phyloP scores from a whole-genome alignment of 2,797 vertebrate genomes.

The Rousettus madagascariensis region DNA sequence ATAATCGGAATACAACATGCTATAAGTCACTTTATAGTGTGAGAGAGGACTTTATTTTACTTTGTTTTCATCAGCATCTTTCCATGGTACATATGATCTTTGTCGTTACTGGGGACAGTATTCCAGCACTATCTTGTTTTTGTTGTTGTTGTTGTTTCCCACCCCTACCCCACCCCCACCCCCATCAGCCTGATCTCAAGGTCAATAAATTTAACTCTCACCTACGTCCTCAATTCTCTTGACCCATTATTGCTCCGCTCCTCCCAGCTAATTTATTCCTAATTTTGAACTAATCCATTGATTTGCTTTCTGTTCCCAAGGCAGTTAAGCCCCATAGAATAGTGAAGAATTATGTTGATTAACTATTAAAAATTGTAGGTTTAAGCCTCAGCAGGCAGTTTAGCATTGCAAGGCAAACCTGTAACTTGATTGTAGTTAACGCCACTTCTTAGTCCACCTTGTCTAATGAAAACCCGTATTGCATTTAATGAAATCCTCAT shows the following conservation, averaged over 20 bases:
- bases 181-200: not conserved
- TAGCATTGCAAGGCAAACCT: not conserved
- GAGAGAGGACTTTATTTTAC: not conserved
- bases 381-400: not conserved
- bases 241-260: not conserved
- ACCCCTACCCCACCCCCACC: too few species aligned
- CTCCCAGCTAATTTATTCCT: not conserved
- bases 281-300: constrained; percentile 15
- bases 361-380: not conserved
- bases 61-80: not conserved
- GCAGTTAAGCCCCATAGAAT: not conserved
- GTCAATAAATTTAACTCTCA: not conserved
- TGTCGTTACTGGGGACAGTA: not conserved
- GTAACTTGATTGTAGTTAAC: not conserved
- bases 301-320: not conserved
- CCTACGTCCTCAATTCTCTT: not conserved
- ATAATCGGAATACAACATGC: not conserved
- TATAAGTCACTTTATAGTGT: not conserved
- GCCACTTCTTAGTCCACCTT: not conserved
- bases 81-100: not conserved
- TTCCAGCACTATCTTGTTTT: not conserved
- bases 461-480: not conserved
- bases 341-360: constrained; percentile 7
- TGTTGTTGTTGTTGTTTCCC: too few species aligned
- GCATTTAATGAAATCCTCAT: not conserved